These are phyloP conservation scores for Eptesicus fuscus DNA, from an alignment of 2,113 vertebrate genomes.

Conservation along the genomic window DNA sequence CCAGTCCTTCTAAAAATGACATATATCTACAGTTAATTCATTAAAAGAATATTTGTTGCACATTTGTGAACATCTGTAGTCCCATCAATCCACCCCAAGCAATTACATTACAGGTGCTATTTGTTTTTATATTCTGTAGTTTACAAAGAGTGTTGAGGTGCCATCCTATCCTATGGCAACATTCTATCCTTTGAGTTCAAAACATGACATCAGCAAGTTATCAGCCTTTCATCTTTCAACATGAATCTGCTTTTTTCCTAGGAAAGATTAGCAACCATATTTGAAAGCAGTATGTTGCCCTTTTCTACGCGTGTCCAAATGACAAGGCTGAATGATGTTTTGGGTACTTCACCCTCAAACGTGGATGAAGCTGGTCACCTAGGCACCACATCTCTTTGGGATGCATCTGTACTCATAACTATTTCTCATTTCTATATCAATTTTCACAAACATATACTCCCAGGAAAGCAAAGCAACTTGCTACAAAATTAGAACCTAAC, in stretches of 20 bases:
- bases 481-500: not conserved
- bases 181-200: slow-evolving; percentile 1
- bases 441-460: not conserved
- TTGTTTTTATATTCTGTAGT: not conserved
- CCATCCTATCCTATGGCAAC: too few relatives aligned
- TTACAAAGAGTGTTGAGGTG: not conserved
- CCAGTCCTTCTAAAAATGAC: not conserved
- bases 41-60: not conserved
- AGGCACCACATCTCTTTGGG: not conserved
- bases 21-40: not conserved
- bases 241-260: not conserved
- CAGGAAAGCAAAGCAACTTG: not conserved
- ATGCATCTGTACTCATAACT: not conserved
- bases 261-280: not conserved
- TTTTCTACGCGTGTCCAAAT: not conserved
- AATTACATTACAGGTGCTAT: not conserved
- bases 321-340: not conserved
- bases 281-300: not conserved
- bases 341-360: not conserved
- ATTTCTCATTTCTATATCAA: not conserved
- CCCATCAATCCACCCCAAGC: not conserved
- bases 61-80: not conserved
- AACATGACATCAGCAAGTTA: not conserved
- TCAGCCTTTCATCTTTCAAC: not conserved
- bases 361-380: slow-evolving; percentile 1